A percentile compares a stretch with the other conserved stretches of the same genome.
Evolutionary conservation across 1,140 invertebrate genomes (phyloP).

Genomic region (Andrena cerasifolii): DNA sequence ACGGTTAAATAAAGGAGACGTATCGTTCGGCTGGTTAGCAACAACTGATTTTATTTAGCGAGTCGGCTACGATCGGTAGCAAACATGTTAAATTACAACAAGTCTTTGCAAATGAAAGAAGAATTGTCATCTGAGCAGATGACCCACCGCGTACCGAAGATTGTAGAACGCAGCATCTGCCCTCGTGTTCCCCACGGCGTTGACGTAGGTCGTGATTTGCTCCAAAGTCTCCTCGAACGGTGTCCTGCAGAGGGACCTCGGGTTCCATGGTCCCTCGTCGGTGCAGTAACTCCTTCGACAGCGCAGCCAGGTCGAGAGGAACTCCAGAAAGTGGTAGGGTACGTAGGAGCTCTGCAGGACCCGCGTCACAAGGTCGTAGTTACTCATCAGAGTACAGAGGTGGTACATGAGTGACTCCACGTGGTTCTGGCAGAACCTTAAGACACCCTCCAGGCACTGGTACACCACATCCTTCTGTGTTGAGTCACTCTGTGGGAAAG

Average conservation of each 20-base stretch:
- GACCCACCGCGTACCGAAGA: conserved; percentile 42
- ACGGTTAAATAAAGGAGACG: no score
- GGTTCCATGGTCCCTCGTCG: conserved; percentile 26
- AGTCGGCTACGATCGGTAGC: no score
- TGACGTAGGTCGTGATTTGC: conserved; percentile 20
- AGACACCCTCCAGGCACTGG: conserved; percentile 31
- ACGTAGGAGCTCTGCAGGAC: not conserved
- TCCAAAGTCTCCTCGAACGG: conserved; percentile 45
- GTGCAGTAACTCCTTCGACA: conserved; percentile 35
- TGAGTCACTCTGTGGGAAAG: conserved; percentile 23
- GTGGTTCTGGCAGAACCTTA: conserved; percentile 47
- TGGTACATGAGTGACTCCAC: conserved; percentile 25
- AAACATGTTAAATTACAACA: no score
- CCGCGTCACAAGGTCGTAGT: conserved; percentile 16
- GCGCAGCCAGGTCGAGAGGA: conserved; percentile 37
- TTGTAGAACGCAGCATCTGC: not conserved
- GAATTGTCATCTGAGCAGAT: no score
- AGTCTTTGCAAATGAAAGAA: no score
- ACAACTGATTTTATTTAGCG: no score
- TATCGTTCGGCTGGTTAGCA: no score
- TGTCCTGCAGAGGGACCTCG: conserved; percentile 26
- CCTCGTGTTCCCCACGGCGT: not conserved
- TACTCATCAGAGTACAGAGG: conserved; percentile 50
- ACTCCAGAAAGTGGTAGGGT: conserved; percentile 47
- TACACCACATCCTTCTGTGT: conserved; percentile 27